Base-by-base conservation (phyloP, 2,797 vertebrate genomes). In the Xenopus petersii region DNA sequence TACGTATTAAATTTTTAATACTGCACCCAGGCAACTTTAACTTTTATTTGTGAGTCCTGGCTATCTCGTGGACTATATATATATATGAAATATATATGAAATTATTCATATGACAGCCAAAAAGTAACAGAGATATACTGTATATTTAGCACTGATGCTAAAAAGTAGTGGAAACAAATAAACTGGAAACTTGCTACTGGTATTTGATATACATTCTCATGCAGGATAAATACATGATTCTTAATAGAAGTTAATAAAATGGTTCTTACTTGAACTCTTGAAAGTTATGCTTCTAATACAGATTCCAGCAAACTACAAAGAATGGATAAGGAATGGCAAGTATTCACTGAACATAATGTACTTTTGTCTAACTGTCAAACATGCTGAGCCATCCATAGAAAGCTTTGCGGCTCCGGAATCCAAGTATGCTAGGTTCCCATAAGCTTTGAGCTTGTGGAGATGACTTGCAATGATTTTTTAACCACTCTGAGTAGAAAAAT, bases 281-380 rank as follows among this genome's bases (percentile, higher is more conserved):
- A 77, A 30, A 73, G 59, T 73, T 67, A 73, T 62, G 48, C 54
- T 63, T 75, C 66, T 73, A 55, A 73, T 49, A 68, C 49, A 68
- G 73, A 77, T 73, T 77, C 70, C 64, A 68, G 70, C 65, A 73
- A 71, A 77, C 72, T 73, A 70, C 62, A 63, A 72, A 72, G 63
- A 72, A 63, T 67, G 75, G 67, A 67, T 73, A 51, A 65, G 71
- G 71, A 78, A 78, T 78, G 71, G 63, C 71, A 78, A 70, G 75
- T 78, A 78, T 78, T 78, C 70, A 64, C 42, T 73, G 71, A 64
- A 67, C 71, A 78, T 70, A 73, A 72, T 73, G 55, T 67, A 64
- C 76, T 78, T 78, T 78, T 78, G 76, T 78, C 66, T 73, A 70
- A 70, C 62, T 69, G 76, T 78, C 76, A 73, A 73, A 78, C 76